A percentile compares a stretch with the other conserved stretches of the same genome.
These are phyloP conservation scores for Achroia grisella DNA, from an alignment of 1,140 invertebrate genomes.

Conservation along the genomic window DNA sequence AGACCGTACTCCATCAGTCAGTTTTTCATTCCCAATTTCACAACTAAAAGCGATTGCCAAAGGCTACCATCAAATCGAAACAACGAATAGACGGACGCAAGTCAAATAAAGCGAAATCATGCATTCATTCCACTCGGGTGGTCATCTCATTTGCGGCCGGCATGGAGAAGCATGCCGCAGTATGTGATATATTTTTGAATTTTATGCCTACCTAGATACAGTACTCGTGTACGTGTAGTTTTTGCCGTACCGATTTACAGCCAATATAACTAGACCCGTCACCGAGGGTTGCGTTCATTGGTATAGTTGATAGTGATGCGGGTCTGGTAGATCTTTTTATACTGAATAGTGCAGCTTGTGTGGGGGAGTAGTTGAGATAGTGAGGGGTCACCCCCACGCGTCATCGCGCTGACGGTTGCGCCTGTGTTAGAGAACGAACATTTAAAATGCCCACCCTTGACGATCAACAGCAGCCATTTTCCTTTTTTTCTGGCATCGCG, in stretches of 20 bases:
- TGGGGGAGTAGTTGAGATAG: constrained; percentile 55
- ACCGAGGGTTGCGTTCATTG: constrained; percentile 3
- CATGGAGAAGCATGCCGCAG: constrained; percentile 34
- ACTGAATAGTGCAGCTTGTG: constrained; percentile 24
- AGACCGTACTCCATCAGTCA: neutral
- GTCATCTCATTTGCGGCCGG: constrained; percentile 61
- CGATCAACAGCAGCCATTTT: constrained; percentile 64
- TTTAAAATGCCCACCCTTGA: constrained; percentile 69
- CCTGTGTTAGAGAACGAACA: constrained; percentile 68
- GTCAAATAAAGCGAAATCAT: constrained; percentile 55
- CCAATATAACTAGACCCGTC: constrained; percentile 39
- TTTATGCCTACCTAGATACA: constrained; percentile 59
- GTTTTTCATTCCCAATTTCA: constrained; percentile 18
- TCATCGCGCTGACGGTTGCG: constrained; percentile 65
- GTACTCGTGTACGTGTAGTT: constrained; percentile 41
- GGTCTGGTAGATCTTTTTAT: constrained; percentile 15
- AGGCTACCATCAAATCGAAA: neutral
- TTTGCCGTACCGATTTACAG: constrained; percentile 20
- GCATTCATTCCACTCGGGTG: constrained; percentile 55
- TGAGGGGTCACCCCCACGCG: constrained; percentile 52
- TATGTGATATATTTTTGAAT: constrained; percentile 65
- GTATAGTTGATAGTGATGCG: neutral
- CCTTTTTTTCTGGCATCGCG: constrained; percentile 42
- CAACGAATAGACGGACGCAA: constrained; percentile 27
- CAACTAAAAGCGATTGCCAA: constrained; percentile 30